phyloP scores from a whole-genome alignment of 53 echinoderm and acorn worm genomes.

The Apostichopus leukothele region DNA sequence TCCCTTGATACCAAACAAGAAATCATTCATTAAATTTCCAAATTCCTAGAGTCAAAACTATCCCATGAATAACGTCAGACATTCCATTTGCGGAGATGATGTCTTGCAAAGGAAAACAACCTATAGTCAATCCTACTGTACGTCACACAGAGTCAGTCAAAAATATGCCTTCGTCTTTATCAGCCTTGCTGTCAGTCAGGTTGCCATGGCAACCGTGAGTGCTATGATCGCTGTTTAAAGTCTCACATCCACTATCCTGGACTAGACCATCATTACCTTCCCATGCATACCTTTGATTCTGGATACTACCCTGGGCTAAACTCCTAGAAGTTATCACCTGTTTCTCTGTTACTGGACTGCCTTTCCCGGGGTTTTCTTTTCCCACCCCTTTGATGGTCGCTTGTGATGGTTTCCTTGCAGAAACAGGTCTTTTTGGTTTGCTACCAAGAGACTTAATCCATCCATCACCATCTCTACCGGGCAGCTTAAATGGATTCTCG shows the following conservation, averaged over 20 bases:
- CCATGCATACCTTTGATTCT: neutral
- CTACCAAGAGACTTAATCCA: neutral
- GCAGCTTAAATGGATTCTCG: constrained; percentile 21
- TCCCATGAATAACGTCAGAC: too few relatives aligned
- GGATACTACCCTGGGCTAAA: neutral
- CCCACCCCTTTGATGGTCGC: neutral
- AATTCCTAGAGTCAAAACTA: too few relatives aligned
- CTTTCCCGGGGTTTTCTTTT: neutral
- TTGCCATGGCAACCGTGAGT: neutral
- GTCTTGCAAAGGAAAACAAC: too few relatives aligned
- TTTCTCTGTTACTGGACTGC: neutral
- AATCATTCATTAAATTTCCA: too few relatives aligned
- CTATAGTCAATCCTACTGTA: too few relatives aligned
- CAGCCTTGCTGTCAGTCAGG: neutral
- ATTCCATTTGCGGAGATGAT: too few relatives aligned
- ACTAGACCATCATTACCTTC: constrained; percentile 1
- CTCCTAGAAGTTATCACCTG: neutral
- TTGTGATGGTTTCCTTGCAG: neutral
- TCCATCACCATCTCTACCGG: neutral
- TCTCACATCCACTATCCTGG: constrained; percentile 10
- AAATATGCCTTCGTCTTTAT: constrained; percentile 24
- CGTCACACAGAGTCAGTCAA: neutral
- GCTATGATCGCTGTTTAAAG: constrained; percentile 4
- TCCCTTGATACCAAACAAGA: too few relatives aligned
- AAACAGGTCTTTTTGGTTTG: neutral